These are phyloP conservation scores for Hirudo medicinalis DNA, from an alignment of 1,140 invertebrate genomes.

Conservation along the genomic window DNA sequence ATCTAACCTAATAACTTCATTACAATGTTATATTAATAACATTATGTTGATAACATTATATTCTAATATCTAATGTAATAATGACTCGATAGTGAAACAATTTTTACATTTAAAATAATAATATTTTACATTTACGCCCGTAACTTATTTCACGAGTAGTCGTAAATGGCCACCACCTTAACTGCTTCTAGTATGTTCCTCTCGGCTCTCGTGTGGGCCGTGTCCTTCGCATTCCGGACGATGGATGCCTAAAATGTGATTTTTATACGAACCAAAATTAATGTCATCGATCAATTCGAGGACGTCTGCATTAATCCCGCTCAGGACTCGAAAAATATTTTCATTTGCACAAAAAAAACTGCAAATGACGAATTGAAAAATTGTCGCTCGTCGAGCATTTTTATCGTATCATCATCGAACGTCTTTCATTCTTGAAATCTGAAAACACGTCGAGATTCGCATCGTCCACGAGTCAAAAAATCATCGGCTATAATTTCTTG, in stretches of 20 bases:
- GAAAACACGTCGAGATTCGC: no score
- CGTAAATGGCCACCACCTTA: slow-evolving; percentile 26
- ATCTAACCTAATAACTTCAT: slow-evolving; percentile 17
- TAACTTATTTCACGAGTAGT: no score
- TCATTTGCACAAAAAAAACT: background rate
- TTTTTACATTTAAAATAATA: background rate
- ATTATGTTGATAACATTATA: background rate
- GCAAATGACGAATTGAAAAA: no score
- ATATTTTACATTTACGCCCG: background rate
- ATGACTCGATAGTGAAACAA: background rate
- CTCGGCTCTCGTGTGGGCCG: slow-evolving; percentile 96
- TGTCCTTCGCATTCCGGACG: slow-evolving; percentile 49
- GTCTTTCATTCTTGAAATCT: no score
- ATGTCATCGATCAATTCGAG: background rate
- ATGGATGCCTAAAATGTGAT: slow-evolving; percentile 8
- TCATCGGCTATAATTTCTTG: background rate
- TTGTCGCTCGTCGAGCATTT: no score
- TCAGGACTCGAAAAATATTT: background rate
- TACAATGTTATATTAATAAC: slow-evolving; percentile 15
- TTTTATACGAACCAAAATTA: background rate
- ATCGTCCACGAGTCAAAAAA: background rate
- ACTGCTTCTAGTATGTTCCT: slow-evolving; percentile 74
- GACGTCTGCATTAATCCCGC: background rate
- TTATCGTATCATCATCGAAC: no score
- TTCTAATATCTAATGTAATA: background rate